phyloP scores from a whole-genome alignment of 2,797 vertebrate genomes.

The Strix occidentalis region DNA sequence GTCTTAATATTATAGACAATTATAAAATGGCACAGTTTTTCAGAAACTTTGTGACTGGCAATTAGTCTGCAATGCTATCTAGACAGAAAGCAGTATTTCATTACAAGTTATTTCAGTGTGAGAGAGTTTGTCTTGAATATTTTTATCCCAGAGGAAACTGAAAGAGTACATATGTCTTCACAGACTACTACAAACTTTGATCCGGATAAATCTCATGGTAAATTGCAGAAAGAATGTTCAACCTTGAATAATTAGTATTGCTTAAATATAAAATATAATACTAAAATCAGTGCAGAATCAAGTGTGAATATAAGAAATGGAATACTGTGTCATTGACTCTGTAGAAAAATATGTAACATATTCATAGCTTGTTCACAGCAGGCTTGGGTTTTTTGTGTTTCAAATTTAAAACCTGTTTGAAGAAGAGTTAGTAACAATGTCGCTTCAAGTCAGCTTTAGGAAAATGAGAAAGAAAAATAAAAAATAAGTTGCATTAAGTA shows the following conservation, averaged over 20 bases:
- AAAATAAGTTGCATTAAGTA: background rate
- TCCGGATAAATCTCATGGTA: background rate
- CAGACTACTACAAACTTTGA: background rate
- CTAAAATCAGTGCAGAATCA: background rate
- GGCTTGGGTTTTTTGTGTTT: background rate
- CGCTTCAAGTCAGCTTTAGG: background rate
- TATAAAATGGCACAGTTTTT: background rate
- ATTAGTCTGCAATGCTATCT: background rate
- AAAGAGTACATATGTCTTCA: background rate
- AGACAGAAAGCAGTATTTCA: constrained; percentile 1
- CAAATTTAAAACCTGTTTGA: background rate
- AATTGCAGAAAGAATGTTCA: constrained; percentile 9
- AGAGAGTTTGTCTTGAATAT: background rate
- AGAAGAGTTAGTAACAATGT: background rate
- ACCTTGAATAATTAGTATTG: background rate
- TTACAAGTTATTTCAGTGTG: background rate
- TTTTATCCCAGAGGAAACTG: background rate
- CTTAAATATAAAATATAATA: background rate
- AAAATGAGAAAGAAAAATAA: background rate
- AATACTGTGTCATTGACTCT: background rate
- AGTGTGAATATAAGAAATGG: background rate
- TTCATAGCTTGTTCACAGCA: background rate
- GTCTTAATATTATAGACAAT: background rate
- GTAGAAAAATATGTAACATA: background rate
- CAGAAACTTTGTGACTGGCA: background rate